Percentiles rank a stretch among this genome's conserved stretches.
These are phyloP conservation scores for Brachionichthys hirsutus DNA, from an alignment of 2,113 vertebrate genomes.

Conservation along the genomic window DNA sequence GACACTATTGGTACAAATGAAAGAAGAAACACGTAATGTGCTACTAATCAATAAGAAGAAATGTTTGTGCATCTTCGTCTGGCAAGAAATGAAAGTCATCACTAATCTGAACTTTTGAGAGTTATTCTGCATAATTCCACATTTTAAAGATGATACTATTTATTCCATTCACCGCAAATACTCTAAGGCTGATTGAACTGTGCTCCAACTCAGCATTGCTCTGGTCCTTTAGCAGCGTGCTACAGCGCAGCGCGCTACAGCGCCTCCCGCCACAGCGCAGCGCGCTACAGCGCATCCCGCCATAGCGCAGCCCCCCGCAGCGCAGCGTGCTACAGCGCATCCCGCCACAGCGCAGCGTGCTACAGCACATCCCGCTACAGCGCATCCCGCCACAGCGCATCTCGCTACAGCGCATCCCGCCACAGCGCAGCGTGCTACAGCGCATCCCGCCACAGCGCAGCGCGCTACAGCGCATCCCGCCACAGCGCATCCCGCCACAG, in stretches of 20 bases:
- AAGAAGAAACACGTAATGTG: background rate
- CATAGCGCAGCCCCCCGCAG: constrained; percentile 72
- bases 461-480: constrained; percentile 69
- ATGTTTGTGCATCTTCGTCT: constrained; percentile 15
- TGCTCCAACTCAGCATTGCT: constrained; percentile 42
- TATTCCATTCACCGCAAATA: constrained; percentile 47
- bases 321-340: too few relatives aligned
- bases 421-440: too few relatives aligned
- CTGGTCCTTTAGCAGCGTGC: constrained; percentile 55
- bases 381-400: constrained; percentile 69
- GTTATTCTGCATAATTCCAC: constrained; percentile 35
- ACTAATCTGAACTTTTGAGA: constrained; percentile 19
- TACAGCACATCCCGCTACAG: constrained; percentile 70
- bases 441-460: constrained; percentile 64
- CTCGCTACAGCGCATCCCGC: constrained; percentile 65
- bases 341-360: too few relatives aligned
- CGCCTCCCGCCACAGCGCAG: constrained; percentile 64
- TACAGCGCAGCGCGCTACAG: constrained; percentile 72
- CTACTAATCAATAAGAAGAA: constrained; percentile 3
- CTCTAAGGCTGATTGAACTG: constrained; percentile 58
- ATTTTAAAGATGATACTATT: constrained; percentile 55
- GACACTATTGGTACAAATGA: background rate
- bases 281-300: constrained; percentile 69
- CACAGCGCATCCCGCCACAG: constrained; percentile 71
- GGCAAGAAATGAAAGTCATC: constrained; percentile 25